phyloP scores from a whole-genome alignment of 2,797 vertebrate species.

The Leptodactylus fallax region DNA sequence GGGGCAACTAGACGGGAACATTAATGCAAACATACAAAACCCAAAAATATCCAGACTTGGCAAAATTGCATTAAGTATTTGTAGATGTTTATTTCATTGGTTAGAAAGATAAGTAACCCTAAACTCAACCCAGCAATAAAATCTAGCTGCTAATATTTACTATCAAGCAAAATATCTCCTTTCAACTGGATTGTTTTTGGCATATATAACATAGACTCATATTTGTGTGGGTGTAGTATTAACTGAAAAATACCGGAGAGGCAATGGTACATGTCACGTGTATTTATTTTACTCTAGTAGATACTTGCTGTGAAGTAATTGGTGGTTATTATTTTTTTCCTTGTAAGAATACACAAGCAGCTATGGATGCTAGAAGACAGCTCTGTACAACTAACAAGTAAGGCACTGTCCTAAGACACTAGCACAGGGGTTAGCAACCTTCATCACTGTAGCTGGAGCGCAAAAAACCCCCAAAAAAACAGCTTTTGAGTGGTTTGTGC shows the following conservation, averaged over 20 bases:
- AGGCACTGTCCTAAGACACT: no score
- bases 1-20: no score
- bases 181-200: background rate
- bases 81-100: background rate
- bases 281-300: background rate
- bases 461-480: no score
- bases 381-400: background rate
- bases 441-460: no score
- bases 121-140: background rate
- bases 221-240: constrained; percentile 1
- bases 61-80: background rate
- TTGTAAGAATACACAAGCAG: background rate
- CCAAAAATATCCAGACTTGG: background rate
- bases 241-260: background rate
- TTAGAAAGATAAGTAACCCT: background rate
- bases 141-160: background rate
- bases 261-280: background rate
- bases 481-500: no score
- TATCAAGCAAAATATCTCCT: background rate
- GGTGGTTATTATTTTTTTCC: background rate
- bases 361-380: no score
- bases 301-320: constrained; percentile 4
- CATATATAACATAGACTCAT: background rate
- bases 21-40: background rate
- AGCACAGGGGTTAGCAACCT: no score